Evolutionary conservation across 2,113 vertebrate species (phyloP), one percentile per base, ranked within the genome.

Genomic region (Pseudorasbora parva): DNA sequence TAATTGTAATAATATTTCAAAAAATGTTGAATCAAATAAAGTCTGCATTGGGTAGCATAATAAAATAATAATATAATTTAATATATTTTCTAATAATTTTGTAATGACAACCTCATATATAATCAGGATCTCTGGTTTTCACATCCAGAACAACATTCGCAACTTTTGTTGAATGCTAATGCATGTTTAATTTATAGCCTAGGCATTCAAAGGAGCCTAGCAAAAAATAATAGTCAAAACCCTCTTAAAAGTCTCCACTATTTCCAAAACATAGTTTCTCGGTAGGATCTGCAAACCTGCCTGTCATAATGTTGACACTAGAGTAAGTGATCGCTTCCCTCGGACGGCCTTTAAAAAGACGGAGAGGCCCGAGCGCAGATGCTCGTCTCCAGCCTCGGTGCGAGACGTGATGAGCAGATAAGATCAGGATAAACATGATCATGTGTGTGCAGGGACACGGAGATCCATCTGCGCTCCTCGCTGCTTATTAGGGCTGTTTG

Each of bases 251-350:
- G 79, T 82, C 85, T 64, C 60, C 25, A 71, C 79, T 23, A 75
- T 59, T 30, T 30, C 60, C 57, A 25, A 43, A 37, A 23, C 33
- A 9, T 43, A 49, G 66, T 30, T 60, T 75, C 27, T 56, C 80
- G 88, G 82, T 79, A 60, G 19, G 83, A 83, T 77, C 84, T 81
- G 81, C 82, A 85, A 85, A 87, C 84, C 77, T 0, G 82, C 86
- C 88, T 91, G 92, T 92, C 91, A 84, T 73, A 85, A 86, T 93
- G 91, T 93, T 92, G 92, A 93, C 74, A 90, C 89, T 91, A 84
- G 60, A 69, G 33, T 85, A 89, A 92, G 79, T 88, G 88, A 90
- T 90, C 78, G 87, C 85, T 79, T 27, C 43, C 88, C 66, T 30
- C n/a, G 11, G 56, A 87, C 79, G 82, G 89, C 81, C 89, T 91